Percentiles rank a stretch among this genome's conserved stretches.
Conservation (phyloP, 2,888 invertebrate genomes). For the Phrixothrix hirtus region DNA sequence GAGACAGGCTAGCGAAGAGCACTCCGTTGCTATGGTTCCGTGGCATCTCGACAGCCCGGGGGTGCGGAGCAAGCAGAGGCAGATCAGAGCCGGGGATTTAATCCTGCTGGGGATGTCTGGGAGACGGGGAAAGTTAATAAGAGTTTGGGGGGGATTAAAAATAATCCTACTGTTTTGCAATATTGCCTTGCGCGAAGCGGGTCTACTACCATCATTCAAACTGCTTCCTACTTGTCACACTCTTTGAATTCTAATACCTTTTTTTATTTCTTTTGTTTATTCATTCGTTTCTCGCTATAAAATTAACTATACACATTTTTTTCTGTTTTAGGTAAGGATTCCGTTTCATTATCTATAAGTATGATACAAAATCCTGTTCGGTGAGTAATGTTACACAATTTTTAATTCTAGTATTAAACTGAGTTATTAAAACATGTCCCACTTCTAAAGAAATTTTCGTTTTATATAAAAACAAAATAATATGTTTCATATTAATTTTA, state of each 20-base stretch:
- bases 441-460: too few relatives aligned
- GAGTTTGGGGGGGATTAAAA: slow-evolving; percentile 58
- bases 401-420: not conserved
- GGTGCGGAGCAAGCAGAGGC: slow-evolving; percentile 36
- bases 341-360: not conserved
- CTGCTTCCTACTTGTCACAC: slow-evolving; percentile 28
- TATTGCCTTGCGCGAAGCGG: slow-evolving; percentile 46
- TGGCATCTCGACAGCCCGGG: slow-evolving; percentile 57
- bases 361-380: slow-evolving; percentile 8
- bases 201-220: slow-evolving; percentile 30
- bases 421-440: not conserved
- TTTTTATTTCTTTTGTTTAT: slow-evolving; percentile 1
- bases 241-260: slow-evolving; percentile 27
- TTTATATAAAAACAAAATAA: too few relatives aligned
- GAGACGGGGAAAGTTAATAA: slow-evolving; percentile 57
- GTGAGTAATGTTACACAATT: slow-evolving; percentile 10
- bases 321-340: slow-evolving; percentile 26
- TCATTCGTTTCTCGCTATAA: slow-evolving; percentile 1
- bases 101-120: slow-evolving; percentile 55
- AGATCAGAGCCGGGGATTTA: slow-evolving; percentile 57
- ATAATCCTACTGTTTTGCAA: slow-evolving; percentile 58
- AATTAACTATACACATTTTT: slow-evolving; percentile 1
- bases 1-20: slow-evolving; percentile 58
- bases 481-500: not conserved
- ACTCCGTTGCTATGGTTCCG: slow-evolving; percentile 59